Evolutionary conservation across 2,888 invertebrate species (phyloP).

Genomic region (Aethes cnicana): DNA sequence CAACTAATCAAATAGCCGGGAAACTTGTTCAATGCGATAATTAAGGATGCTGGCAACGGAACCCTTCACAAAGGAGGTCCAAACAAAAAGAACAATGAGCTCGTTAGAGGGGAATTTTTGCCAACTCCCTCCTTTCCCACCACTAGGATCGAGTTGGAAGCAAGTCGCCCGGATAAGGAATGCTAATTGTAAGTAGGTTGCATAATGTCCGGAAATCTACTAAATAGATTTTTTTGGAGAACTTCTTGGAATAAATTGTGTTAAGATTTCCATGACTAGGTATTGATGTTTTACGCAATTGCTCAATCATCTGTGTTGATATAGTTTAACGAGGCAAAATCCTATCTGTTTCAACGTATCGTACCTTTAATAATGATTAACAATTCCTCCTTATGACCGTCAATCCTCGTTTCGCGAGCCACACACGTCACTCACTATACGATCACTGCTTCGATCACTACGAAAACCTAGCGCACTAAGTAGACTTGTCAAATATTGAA

Average conservation of each 20-base stretch:
- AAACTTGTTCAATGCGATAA: slow-evolving; percentile 62
- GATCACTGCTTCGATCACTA: neutral
- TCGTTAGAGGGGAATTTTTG: slow-evolving; percentile 65
- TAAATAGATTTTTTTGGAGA: slow-evolving; percentile 29
- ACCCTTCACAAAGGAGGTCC: slow-evolving; percentile 62
- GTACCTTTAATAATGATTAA: too few relatives aligned
- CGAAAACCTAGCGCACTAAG: neutral
- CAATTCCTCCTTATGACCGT: too few relatives aligned
- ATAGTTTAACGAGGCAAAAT: neutral
- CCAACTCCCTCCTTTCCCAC: slow-evolving; percentile 45
- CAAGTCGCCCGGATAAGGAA: slow-evolving; percentile 51
- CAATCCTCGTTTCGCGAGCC: neutral
- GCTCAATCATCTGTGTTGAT: too few relatives aligned
- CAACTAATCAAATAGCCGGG: slow-evolving; percentile 52
- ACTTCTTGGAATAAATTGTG: slow-evolving; percentile 3
- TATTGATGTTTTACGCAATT: too few relatives aligned
- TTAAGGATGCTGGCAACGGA: slow-evolving; percentile 52
- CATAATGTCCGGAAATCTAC: slow-evolving; percentile 43
- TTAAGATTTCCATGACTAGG: too few relatives aligned
- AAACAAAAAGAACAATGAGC: slow-evolving; percentile 74
- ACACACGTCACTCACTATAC: neutral
- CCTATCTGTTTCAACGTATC: too few relatives aligned
- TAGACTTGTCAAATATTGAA: neutral
- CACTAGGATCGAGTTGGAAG: slow-evolving; percentile 42
- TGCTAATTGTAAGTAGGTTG: slow-evolving; percentile 62